phyloP scores from a whole-genome alignment of 2,797 vertebrate genomes.

The Acipenser oxyrinchus region DNA sequence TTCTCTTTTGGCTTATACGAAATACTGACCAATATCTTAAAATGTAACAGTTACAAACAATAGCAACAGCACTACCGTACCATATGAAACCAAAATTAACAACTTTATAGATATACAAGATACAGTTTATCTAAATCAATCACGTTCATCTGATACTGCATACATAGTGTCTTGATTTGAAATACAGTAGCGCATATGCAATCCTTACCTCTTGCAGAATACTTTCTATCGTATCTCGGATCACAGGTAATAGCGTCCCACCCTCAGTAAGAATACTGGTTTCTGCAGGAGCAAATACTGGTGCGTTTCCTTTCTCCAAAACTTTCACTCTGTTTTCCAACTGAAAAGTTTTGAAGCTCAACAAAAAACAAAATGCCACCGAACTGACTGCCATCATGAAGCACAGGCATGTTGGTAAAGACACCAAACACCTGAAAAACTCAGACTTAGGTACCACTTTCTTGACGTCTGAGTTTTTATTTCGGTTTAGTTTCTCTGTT shows the following conservation, averaged over 20 bases:
- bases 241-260: conserved; percentile 55
- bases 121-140: too few relatives aligned
- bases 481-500: conserved; percentile 31
- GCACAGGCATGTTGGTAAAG: conserved; percentile 52
- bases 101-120: too few relatives aligned
- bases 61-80: too few relatives aligned
- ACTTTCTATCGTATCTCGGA: conserved; percentile 60
- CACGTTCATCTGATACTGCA: too few relatives aligned
- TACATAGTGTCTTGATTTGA: too few relatives aligned
- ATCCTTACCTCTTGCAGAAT: conserved; percentile 68
- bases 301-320: conserved; percentile 59
- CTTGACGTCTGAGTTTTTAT: conserved; percentile 35
- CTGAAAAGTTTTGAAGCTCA: conserved; percentile 68
- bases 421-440: conserved; percentile 31
- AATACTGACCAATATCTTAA: too few relatives aligned
- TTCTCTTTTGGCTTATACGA: too few relatives aligned
- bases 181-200: too few relatives aligned
- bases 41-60: too few relatives aligned
- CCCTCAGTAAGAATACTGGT: conserved; percentile 46
- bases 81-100: too few relatives aligned
- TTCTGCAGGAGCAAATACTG: conserved; percentile 32
- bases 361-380: conserved; percentile 69
- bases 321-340: conserved; percentile 71
- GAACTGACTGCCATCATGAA: conserved; percentile 71
- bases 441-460: conserved; percentile 40